These are phyloP conservation scores for Pseudopodoces humilis DNA, from an alignment of 2,113 vertebrate species.

Conservation along the genomic window DNA sequence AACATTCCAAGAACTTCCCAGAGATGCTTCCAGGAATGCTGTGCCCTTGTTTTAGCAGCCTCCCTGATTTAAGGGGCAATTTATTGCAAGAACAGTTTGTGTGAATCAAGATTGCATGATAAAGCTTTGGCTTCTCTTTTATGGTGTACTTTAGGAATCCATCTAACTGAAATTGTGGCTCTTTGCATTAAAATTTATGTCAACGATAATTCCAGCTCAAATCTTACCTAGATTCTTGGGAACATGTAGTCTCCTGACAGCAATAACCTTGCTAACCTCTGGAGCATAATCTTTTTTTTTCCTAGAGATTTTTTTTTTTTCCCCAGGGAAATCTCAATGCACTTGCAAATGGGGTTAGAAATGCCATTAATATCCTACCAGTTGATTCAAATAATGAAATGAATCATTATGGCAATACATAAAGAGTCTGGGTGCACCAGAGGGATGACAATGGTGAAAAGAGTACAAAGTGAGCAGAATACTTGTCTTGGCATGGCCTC, in stretches of 20 bases:
- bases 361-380: background rate
- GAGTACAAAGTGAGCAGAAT: background rate
- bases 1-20: background rate
- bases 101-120: background rate
- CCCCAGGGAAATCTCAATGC: accelerated
- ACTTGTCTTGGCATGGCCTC: background rate
- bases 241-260: background rate
- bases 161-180: background rate
- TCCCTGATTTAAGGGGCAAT: background rate
- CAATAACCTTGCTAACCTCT: background rate
- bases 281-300: background rate
- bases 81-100: background rate
- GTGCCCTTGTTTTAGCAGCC: background rate
- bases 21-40: background rate
- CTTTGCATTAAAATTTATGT: background rate
- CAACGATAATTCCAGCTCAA: background rate
- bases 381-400: background rate
- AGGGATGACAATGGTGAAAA: background rate
- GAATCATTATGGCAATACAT: background rate
- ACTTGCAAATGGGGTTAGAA: background rate
- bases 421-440: background rate
- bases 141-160: background rate
- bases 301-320: background rate
- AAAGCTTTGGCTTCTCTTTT: background rate
- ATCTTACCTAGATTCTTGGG: background rate